phyloP scores from a whole-genome alignment of 1,140 invertebrate species.

The Thalassaphorura encarpata region DNA sequence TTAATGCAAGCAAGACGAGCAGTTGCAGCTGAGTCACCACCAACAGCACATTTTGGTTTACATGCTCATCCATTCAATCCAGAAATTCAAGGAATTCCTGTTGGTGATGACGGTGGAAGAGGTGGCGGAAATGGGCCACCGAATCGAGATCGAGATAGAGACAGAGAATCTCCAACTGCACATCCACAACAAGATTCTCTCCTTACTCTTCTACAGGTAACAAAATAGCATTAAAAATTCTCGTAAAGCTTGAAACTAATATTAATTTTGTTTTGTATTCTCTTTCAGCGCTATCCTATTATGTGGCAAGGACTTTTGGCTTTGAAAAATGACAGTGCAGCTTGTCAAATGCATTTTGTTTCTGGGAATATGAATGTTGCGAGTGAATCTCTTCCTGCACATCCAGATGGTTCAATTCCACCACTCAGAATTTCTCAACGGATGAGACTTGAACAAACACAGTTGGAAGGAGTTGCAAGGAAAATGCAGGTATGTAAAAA shows the following conservation, averaged over 20 bases:
- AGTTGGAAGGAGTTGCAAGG: constrained; percentile 86
- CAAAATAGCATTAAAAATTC: too few relatives aligned
- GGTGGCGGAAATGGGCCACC: neutral
- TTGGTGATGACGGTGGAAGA: too few relatives aligned
- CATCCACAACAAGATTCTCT: constrained; percentile 66
- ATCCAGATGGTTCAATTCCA: constrained; percentile 61
- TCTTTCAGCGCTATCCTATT: constrained; percentile 68
- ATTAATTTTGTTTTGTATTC: constrained; percentile 18
- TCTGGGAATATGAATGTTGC: constrained; percentile 83
- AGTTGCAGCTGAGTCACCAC: constrained; percentile 22
- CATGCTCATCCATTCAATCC: constrained; percentile 8
- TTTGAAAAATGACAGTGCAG: constrained; percentile 90
- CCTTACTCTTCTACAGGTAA: constrained; percentile 58
- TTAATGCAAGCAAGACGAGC: too few relatives aligned
- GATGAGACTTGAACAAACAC: constrained; percentile 87
- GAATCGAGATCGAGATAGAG: neutral
- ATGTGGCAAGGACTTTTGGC: constrained; percentile 94
- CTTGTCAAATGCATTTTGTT: constrained; percentile 97
- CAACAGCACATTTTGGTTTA: constrained; percentile 24
- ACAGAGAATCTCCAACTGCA: too few relatives aligned
- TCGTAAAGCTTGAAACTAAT: too few relatives aligned
- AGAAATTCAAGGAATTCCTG: constrained; percentile 35
- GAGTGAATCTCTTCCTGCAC: constrained; percentile 64
- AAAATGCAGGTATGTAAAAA: constrained; percentile 85
- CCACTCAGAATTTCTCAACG: constrained; percentile 85